A percentile compares a stretch with the other conserved stretches of the same genome.
Evolutionary conservation across 2,797 vertebrate species (phyloP).

Genomic region (Discoglossus pictus): DNA sequence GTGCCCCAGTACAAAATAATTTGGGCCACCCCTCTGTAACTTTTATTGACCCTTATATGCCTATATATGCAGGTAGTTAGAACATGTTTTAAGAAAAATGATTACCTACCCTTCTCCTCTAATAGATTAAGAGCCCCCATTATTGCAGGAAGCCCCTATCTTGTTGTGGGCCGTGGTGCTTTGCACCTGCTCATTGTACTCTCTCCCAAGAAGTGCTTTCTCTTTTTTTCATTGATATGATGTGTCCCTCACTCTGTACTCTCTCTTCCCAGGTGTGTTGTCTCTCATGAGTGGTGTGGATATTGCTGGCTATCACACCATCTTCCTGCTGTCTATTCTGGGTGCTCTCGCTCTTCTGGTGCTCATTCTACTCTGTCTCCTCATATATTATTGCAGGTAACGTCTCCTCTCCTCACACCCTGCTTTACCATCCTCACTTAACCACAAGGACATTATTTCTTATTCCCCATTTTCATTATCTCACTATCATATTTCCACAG

Average conservation of each 20-base stretch:
- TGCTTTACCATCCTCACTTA: background rate
- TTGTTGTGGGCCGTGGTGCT: no score
- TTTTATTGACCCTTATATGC: no score
- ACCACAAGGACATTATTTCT: background rate
- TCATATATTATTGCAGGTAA: conserved; percentile 98
- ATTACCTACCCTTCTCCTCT: no score
- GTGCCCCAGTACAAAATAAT: no score
- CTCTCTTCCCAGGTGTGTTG: conserved; percentile 60
- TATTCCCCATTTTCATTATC: background rate
- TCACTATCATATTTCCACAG: background rate
- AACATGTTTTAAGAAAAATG: no score
- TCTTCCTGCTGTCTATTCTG: conserved; percentile 94
- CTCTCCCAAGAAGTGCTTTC: no score
- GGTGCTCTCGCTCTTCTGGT: conserved; percentile 89
- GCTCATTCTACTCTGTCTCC: conserved; percentile 89
- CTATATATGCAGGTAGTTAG: no score
- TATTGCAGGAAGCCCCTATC: no score
- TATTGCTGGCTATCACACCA: conserved; percentile 93
- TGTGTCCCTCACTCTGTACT: background rate
- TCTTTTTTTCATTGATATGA: no score
- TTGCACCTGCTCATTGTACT: no score
- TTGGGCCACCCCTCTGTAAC: no score
- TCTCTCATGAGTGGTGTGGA: conserved; percentile 81
- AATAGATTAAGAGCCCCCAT: no score
- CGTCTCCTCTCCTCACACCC: conserved; percentile 17